These are phyloP conservation scores for Lasiurus cinereus DNA, from an alignment of 2,113 vertebrate species.

Conservation along the genomic window DNA sequence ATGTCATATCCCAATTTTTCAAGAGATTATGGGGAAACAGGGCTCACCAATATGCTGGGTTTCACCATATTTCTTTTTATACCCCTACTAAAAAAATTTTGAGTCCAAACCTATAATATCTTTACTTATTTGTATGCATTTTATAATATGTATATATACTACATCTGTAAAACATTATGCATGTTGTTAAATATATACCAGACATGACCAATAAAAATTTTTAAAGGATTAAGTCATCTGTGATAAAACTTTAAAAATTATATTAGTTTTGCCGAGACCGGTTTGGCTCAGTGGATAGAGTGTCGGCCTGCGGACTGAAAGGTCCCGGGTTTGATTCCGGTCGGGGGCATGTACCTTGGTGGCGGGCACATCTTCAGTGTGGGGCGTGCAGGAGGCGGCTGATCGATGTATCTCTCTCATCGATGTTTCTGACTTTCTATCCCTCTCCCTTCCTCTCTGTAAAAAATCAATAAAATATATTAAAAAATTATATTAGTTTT, in stretches of 20 bases:
- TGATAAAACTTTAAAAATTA: neutral
- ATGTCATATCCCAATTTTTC: neutral
- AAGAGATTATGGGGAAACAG: neutral
- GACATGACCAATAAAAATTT: neutral
- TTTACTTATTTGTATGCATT: neutral
- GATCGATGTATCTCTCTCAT: too few species aligned
- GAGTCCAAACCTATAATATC: neutral
- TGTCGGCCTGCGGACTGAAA: too few species aligned
- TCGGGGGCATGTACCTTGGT: too few species aligned
- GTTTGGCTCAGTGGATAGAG: too few species aligned
- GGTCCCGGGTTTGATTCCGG: too few species aligned
- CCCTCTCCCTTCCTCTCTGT: too few species aligned
- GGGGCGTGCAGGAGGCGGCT: too few species aligned
- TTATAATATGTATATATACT: neutral
- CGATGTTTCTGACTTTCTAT: too few species aligned
- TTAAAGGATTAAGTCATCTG: neutral
- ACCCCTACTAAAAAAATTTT: neutral
- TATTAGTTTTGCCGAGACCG: neutral
- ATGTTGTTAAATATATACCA: neutral
- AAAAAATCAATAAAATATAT: too few species aligned
- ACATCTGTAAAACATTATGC: neutral
- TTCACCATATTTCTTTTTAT: neutral
- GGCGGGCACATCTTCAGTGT: too few species aligned
- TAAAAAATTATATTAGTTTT: neutral
- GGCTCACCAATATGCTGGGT: neutral